These are phyloP conservation scores for Phalera bucephala DNA, from an alignment of 2,888 invertebrate genomes.

Conservation along the genomic window DNA sequence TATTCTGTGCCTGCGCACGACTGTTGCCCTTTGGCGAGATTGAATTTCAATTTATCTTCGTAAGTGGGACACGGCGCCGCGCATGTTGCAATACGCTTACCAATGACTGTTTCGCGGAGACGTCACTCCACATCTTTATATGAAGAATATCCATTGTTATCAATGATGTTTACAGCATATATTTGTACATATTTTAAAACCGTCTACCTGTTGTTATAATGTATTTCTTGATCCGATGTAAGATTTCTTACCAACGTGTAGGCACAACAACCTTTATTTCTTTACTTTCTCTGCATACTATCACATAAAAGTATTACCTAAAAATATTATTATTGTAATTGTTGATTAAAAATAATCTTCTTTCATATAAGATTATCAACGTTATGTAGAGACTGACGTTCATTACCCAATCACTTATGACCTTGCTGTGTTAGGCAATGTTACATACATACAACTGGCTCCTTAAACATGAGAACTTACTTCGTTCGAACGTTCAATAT, in stretches of 20 bases:
- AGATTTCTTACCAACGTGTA: no score
- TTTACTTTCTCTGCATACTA: no score
- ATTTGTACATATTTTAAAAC: no score
- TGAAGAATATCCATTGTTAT: conserved; percentile 21
- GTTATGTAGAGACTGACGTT: conserved; percentile 39
- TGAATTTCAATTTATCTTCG: conserved; percentile 76
- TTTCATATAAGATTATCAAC: conserved; percentile 48
- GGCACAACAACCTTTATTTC: no score
- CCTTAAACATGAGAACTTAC: conserved; percentile 19
- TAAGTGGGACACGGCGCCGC: conserved; percentile 67
- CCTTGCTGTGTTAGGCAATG: conserved; percentile 62
- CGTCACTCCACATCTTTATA: conserved; percentile 39
- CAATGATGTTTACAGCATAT: background rate
- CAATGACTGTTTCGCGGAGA: conserved; percentile 61
- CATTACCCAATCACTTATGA: conserved; percentile 51
- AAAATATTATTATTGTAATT: conserved; percentile 8
- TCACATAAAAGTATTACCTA: no score
- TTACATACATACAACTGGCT: conserved; percentile 36
- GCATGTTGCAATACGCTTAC: conserved; percentile 63
- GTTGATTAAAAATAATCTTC: conserved; percentile 28
- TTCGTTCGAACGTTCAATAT: conserved; percentile 13
- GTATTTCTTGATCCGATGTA: no score
- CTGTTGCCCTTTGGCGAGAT: conserved; percentile 75
- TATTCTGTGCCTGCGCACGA: conserved; percentile 52
- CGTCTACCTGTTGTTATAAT: no score